Evolutionary conservation across 2,797 vertebrate genomes (phyloP).

Genomic region (Melanitta fusca): DNA sequence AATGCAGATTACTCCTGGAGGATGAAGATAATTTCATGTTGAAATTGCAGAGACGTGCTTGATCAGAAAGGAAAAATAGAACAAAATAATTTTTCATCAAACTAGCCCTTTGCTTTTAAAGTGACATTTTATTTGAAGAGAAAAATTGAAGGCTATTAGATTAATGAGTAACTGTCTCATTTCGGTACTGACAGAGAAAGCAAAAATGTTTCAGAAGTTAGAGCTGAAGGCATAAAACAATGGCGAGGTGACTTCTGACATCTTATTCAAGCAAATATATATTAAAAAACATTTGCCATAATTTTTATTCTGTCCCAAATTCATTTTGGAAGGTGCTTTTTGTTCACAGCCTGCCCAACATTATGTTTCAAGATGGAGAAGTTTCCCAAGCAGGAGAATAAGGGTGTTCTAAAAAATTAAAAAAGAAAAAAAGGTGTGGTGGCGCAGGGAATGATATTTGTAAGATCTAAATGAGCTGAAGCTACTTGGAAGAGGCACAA

Average conservation of each 20-base stretch:
- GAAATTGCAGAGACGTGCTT: not conserved
- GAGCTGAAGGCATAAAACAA: not conserved
- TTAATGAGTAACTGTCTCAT: not conserved
- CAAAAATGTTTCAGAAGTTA: not conserved
- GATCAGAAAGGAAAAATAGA: slow-evolving; percentile 38
- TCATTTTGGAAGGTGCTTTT: not conserved
- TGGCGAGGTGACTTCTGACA: not conserved
- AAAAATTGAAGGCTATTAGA: not conserved
- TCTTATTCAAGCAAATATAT: not conserved
- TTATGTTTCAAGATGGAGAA: not conserved
- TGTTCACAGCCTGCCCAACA: not conserved
- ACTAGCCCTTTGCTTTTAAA: slow-evolving; percentile 1
- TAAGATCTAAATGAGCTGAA: not conserved
- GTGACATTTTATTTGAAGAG: not conserved
- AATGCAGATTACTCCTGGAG: not conserved
- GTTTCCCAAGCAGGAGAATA: not conserved
- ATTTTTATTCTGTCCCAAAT: not conserved
- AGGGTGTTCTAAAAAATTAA: not conserved
- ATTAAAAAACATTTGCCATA: not conserved
- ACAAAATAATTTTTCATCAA: not conserved
- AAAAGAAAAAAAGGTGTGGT: not conserved
- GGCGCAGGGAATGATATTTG: not conserved
- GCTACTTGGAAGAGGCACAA: not conserved
- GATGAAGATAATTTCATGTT: slow-evolving; percentile 25
- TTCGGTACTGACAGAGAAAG: not conserved